phyloP scores from a whole-genome alignment of 2,888 invertebrate genomes.

The Acronicta psi region DNA sequence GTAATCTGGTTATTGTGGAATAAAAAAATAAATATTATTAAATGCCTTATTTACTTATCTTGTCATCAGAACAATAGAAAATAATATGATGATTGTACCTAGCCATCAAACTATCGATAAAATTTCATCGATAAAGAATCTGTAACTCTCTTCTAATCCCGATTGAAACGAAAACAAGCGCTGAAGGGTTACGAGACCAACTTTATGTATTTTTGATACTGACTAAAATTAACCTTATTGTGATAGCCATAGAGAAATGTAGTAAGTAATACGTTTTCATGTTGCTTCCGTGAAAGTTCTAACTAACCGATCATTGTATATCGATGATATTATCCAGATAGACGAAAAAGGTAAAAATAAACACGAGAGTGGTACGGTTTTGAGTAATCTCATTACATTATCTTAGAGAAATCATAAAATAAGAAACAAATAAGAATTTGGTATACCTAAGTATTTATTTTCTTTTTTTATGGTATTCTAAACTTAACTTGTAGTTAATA shows the following conservation, averaged over 20 bases:
- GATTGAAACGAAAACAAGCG: conserved; percentile 48
- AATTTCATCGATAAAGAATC: conserved; percentile 15
- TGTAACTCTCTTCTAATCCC: conserved; percentile 24
- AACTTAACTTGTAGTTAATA: too few species aligned
- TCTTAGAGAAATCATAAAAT: too few species aligned
- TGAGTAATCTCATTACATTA: not conserved
- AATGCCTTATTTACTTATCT: too few species aligned
- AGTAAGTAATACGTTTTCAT: not conserved
- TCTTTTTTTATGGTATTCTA: too few species aligned
- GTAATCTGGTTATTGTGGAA: too few species aligned
- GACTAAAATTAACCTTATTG: conserved; percentile 10
- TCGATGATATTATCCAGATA: conserved; percentile 43
- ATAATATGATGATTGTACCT: not conserved
- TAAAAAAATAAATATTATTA: too few species aligned
- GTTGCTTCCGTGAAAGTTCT: conserved; percentile 45
- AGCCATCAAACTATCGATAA: conserved; percentile 30
- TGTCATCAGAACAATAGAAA: too few species aligned
- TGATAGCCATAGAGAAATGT: conserved; percentile 3
- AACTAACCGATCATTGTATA: conserved; percentile 46
- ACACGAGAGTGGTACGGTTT: not conserved
- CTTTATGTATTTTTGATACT: not conserved
- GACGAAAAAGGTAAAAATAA: conserved; percentile 12
- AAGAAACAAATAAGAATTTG: too few species aligned
- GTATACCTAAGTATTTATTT: too few species aligned
- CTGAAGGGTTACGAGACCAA: conserved; percentile 46